phyloP scores from a whole-genome alignment of 2,113 vertebrate genomes.

The Abramis brama region DNA sequence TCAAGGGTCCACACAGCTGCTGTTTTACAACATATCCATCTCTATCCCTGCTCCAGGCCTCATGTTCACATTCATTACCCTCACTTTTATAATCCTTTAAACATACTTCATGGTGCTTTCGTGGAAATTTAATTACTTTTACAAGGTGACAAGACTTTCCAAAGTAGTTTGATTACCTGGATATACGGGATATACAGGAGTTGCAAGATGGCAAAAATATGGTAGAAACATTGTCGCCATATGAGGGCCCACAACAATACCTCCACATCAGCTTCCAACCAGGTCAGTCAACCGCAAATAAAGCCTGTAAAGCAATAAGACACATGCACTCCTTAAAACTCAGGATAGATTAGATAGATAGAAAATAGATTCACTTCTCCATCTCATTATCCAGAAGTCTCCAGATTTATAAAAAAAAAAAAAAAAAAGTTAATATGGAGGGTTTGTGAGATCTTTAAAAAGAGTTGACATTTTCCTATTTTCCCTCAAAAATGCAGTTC shows the following conservation, averaged over 20 bases:
- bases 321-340: neutral
- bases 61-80: slow-evolving; percentile 43
- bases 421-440: slow-evolving; percentile 27
- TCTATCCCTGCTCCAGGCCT: slow-evolving; percentile 27
- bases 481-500: slow-evolving; percentile 41
- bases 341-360: neutral
- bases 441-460: slow-evolving; percentile 43
- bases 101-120: slow-evolving; percentile 55
- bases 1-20: slow-evolving; percentile 43
- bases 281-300: neutral
- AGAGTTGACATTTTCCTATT: slow-evolving; percentile 39
- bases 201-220: neutral
- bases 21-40: slow-evolving; percentile 44
- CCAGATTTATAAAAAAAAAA: neutral
- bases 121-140: slow-evolving; percentile 62
- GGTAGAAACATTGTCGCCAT: neutral
- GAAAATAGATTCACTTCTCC: slow-evolving; percentile 3
- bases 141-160: slow-evolving; percentile 60
- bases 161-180: slow-evolving; percentile 53
- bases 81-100: slow-evolving; percentile 59
- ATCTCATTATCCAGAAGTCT: slow-evolving; percentile 18
- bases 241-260: neutral
- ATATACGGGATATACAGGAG: slow-evolving; percentile 27
- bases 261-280: neutral
- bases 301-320: neutral